Percentiles rank a stretch among this genome's conserved stretches.
These are phyloP conservation scores for Phoxinus dragarum DNA, from an alignment of 2,797 vertebrate species.

Conservation along the genomic window DNA sequence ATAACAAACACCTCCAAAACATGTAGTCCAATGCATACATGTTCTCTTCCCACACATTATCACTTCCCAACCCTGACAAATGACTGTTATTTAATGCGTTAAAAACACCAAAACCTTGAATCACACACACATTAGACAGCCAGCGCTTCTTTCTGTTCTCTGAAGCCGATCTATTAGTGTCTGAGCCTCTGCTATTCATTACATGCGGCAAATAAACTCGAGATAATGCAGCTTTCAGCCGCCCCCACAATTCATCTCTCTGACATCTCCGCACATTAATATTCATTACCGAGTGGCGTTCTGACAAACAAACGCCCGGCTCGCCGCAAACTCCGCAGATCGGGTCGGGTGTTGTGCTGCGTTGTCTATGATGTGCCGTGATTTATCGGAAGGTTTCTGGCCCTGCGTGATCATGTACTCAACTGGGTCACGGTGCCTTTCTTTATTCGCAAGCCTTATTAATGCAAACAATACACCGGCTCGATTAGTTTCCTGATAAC, in stretches of 20 bases:
- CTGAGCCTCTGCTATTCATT: slow-evolving; percentile 76
- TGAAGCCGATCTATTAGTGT: slow-evolving; percentile 68
- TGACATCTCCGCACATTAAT: slow-evolving; percentile 84
- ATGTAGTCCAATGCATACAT: slow-evolving; percentile 14
- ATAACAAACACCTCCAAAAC: neutral
- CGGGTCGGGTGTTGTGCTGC: neutral
- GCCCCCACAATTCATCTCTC: slow-evolving; percentile 85
- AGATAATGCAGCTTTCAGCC: slow-evolving; percentile 81
- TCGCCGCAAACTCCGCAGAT: slow-evolving; percentile 53
- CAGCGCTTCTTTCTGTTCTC: slow-evolving; percentile 61
- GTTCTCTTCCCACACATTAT: slow-evolving; percentile 30
- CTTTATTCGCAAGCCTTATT: slow-evolving; percentile 43
- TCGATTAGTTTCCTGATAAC: slow-evolving; percentile 30
- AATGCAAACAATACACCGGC: slow-evolving; percentile 32
- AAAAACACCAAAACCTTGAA: slow-evolving; percentile 15
- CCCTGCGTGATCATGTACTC: slow-evolving; percentile 37
- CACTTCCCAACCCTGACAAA: slow-evolving; percentile 25
- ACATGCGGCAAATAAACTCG: slow-evolving; percentile 74
- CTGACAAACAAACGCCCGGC: slow-evolving; percentile 71
- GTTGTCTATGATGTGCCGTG: slow-evolving; percentile 38
- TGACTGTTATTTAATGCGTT: slow-evolving; percentile 28
- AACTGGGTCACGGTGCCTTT: slow-evolving; percentile 38
- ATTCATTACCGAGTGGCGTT: slow-evolving; percentile 82
- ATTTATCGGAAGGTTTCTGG: slow-evolving; percentile 48
- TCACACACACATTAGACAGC: slow-evolving; percentile 19